A percentile compares a stretch with the other conserved stretches of the same genome.
Evolutionary conservation across 2,888 invertebrate species (phyloP).

Genomic region (Cataglyphis albicans): DNA sequence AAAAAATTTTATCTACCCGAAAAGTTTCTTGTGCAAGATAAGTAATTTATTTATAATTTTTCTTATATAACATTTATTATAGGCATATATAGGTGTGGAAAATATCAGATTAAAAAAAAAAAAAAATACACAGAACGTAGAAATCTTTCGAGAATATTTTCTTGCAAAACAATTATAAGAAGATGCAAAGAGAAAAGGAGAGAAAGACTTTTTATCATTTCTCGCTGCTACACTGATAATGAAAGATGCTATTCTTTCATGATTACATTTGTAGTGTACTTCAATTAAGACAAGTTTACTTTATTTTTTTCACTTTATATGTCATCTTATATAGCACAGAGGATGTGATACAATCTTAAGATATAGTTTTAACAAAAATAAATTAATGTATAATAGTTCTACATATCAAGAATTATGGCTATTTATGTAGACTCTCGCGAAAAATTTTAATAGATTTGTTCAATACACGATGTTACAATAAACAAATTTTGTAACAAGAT

Average conservation of each 20-base stretch:
- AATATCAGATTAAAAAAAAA: not conserved
- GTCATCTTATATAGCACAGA: conserved; percentile 9
- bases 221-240: conserved; percentile 36
- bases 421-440: not conserved
- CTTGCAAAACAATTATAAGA: conserved; percentile 3
- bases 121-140: not conserved
- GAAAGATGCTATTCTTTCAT: conserved; percentile 36
- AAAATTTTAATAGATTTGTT: not conserved
- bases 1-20: not conserved
- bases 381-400: not conserved
- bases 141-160: not conserved
- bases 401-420: not conserved
- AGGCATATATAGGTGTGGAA: not conserved
- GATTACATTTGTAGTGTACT: conserved; percentile 16
- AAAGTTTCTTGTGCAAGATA: not conserved
- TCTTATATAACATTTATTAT: conserved; percentile 4
- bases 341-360: not conserved
- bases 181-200: not conserved
- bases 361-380: not conserved
- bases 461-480: not conserved
- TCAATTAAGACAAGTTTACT: conserved; percentile 39
- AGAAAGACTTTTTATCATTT: conserved; percentile 28
- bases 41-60: not conserved
- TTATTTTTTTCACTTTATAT: conserved; percentile 14
- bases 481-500: not conserved